Evolutionary conservation across 2,113 vertebrate species (phyloP).

Genomic region (Athene cunicularia): DNA sequence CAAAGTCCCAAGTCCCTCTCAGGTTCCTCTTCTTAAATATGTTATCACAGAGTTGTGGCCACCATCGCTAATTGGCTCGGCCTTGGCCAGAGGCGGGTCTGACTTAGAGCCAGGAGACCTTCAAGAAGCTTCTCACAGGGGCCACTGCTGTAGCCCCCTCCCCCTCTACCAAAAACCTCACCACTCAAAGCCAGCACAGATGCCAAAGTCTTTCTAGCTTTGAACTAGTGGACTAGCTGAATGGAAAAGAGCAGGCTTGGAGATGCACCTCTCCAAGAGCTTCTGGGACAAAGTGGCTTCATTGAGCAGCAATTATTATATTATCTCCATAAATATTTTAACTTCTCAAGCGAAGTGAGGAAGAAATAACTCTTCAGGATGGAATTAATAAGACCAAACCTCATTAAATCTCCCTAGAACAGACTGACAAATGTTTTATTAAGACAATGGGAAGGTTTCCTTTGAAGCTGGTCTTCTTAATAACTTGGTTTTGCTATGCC

Average conservation of each 20-base stretch:
- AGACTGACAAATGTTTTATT: constrained; percentile 58
- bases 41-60: too few species aligned
- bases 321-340: constrained; percentile 61
- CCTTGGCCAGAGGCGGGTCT: too few species aligned
- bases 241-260: background rate
- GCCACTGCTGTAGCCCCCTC: too few species aligned
- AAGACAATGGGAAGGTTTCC: constrained; percentile 7
- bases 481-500: background rate
- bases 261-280: background rate
- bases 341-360: background rate
- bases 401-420: constrained; percentile 58
- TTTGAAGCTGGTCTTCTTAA: constrained; percentile 6
- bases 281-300: background rate
- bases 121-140: too few species aligned
- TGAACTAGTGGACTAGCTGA: background rate
- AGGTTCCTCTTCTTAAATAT: too few species aligned
- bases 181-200: too few species aligned
- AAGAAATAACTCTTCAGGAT: constrained; percentile 39
- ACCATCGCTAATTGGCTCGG: too few species aligned
- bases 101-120: too few species aligned
- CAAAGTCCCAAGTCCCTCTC: too few species aligned
- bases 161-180: too few species aligned
- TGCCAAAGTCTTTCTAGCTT: background rate
- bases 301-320: constrained; percentile 28
- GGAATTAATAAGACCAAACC: constrained; percentile 35